These are phyloP conservation scores for Bibio marci DNA, from an alignment of 2,888 invertebrate genomes.

Conservation along the genomic window DNA sequence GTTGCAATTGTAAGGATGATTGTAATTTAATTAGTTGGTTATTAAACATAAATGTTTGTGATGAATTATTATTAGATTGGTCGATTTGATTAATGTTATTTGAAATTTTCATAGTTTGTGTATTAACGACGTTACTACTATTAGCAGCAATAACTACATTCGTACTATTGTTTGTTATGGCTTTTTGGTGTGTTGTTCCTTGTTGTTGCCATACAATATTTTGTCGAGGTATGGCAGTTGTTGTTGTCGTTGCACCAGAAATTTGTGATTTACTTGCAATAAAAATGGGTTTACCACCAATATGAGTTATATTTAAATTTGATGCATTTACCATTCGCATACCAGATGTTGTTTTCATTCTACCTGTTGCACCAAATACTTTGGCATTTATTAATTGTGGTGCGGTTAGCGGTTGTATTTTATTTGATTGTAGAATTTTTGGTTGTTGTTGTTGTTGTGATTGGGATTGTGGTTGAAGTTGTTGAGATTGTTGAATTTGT, in stretches of 20 bases:
- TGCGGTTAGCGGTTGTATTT: slow-evolving; percentile 17
- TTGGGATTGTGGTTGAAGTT: slow-evolving; percentile 16
- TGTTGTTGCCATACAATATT: slow-evolving; percentile 28
- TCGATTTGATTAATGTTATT: too few species aligned
- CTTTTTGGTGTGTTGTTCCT: slow-evolving; percentile 4
- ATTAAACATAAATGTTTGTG: slow-evolving; percentile 29
- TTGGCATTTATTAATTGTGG: slow-evolving; percentile 32
- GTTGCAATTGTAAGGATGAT: slow-evolving; percentile 10
- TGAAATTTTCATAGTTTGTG: too few species aligned
- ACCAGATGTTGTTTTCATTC: slow-evolving; percentile 11
- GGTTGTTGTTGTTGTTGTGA: slow-evolving; percentile 16
- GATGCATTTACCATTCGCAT: slow-evolving; percentile 35
- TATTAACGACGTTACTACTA: too few species aligned
- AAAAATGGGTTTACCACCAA: slow-evolving; percentile 38
- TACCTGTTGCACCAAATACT: slow-evolving; percentile 20
- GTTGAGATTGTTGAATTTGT: slow-evolving; percentile 14
- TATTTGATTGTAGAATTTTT: slow-evolving; percentile 6
- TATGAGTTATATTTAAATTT: slow-evolving; percentile 31
- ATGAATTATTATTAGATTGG: too few species aligned
- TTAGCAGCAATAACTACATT: slow-evolving; percentile 24
- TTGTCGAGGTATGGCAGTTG: slow-evolving; percentile 15
- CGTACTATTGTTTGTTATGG: slow-evolving; percentile 10
- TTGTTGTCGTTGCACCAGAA: too few species aligned
- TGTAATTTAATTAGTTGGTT: slow-evolving; percentile 27
- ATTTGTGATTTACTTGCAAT: slow-evolving; percentile 31